Evolutionary conservation across 2,888 invertebrate species (phyloP), one percentile per base, ranked within the genome.

Genomic region (Temnothorax ravouxi): DNA sequence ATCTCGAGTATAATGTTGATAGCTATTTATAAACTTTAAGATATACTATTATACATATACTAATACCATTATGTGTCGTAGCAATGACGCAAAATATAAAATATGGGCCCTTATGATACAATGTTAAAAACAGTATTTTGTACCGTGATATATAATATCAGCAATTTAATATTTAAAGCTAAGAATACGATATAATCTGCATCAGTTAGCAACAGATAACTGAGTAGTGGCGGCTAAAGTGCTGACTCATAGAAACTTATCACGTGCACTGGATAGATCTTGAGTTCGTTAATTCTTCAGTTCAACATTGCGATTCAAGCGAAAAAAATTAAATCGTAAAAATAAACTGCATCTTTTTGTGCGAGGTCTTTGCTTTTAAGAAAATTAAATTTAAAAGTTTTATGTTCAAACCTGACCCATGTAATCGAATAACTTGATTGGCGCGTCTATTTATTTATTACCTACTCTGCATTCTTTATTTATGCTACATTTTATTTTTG

Each of bases 241-340:
- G 52, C 69, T 77, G 59, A 74, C 25, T 54, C 3, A 5, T 6
- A 29, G 41, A 67, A 66, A 76, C 3, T 34, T 76, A 66, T 9
- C 41, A 52, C 52, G 38, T 76, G 62, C 15, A 8, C n/a, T 21
- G 3, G 34, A 25, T 41, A 34, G 25, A 29, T 25, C 18, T 74
- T 13, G 13, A 59, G 21, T 44, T 44, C 25, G 29, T 56, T 74
- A 59, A 59, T 61, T 75, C 8, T 25, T 74, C n/a, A 44, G 8
- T 72, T 11, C 18, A 56, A 52, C n/a, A 41, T 72, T 18, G 4
- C 54, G 4, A 52, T 52, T 8, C 9, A 52, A n/a, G 2, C 2
- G 52, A n/a, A n/a, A n/a, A 52, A 50, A 50, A 18, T 6, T 50
- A 50, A 6, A 18, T 18, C 2, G 47, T 5, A 50, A 50, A 52